Evolutionary conservation across 2,797 vertebrate genomes (phyloP).

Genomic region (Acridotheres tristis): DNA sequence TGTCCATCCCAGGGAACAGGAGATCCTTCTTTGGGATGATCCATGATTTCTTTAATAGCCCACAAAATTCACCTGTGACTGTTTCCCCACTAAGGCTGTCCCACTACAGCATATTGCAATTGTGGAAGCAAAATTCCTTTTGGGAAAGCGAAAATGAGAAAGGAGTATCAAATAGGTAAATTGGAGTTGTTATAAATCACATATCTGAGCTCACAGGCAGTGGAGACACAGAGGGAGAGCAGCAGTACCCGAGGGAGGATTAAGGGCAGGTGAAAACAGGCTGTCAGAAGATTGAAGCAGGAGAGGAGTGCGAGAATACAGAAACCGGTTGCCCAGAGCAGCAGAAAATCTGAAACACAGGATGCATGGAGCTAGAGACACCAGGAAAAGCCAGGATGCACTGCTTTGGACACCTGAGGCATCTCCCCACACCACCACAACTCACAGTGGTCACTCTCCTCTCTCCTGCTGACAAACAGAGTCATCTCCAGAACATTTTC

Average conservation of each 20-base stretch:
- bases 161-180: neutral
- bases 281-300: neutral
- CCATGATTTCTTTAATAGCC: rapidly evolving
- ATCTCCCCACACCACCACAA: neutral
- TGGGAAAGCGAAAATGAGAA: neutral
- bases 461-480: neutral
- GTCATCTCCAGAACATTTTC: neutral
- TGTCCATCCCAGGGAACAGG: neutral
- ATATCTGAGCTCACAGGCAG: neutral
- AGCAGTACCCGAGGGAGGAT: rapidly evolving
- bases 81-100: neutral
- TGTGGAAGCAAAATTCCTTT: neutral
- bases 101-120: neutral
- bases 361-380: rapidly evolving
- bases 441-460: neutral
- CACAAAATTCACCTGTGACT: neutral
- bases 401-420: rapidly evolving
- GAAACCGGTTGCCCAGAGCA: neutral
- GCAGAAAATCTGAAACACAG: neutral
- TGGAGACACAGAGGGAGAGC: neutral
- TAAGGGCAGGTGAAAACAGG: neutral
- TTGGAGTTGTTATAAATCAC: neutral
- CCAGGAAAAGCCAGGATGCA: neutral
- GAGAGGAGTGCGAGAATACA: neutral
- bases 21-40: neutral